These are phyloP conservation scores for Sebastes taczanowskii DNA, from an alignment of 2,797 vertebrate species.

Conservation along the genomic window DNA sequence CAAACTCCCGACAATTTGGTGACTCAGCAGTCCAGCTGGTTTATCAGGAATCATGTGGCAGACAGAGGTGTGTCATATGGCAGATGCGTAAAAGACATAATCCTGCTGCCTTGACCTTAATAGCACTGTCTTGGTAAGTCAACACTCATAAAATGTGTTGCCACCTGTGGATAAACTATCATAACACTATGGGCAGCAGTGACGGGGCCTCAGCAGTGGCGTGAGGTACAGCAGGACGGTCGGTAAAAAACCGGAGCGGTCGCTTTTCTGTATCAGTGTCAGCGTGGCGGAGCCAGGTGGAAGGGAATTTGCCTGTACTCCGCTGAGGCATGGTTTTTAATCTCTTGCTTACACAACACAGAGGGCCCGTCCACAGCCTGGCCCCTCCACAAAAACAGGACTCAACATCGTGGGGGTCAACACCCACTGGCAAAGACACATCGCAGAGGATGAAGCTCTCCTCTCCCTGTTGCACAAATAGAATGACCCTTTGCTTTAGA, in stretches of 20 bases:
- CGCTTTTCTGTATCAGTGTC: slow-evolving; percentile 35
- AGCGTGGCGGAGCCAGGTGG: slow-evolving; percentile 7
- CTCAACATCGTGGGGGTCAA: slow-evolving; percentile 45
- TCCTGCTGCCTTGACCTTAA: slow-evolving; percentile 17
- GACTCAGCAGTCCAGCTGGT: slow-evolving; percentile 7
- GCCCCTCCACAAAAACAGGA: slow-evolving; percentile 52
- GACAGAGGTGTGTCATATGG: slow-evolving; percentile 14
- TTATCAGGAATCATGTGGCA: slow-evolving; percentile 8
- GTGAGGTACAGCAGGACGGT: neutral
- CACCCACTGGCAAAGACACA: slow-evolving; percentile 60
- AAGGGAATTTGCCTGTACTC: slow-evolving; percentile 43
- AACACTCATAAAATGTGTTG: slow-evolving; percentile 18
- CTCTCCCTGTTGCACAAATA: slow-evolving; percentile 16
- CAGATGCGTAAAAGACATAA: slow-evolving; percentile 34
- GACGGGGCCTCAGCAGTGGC: slow-evolving; percentile 11
- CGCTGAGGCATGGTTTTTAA: slow-evolving; percentile 59
- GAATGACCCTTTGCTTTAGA: slow-evolving; percentile 24
- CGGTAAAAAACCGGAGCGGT: neutral
- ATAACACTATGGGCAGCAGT: slow-evolving; percentile 8
- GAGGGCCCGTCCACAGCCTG: slow-evolving; percentile 53
- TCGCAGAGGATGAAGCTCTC: slow-evolving; percentile 41
- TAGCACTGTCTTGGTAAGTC: neutral
- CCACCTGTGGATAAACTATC: slow-evolving; percentile 20
- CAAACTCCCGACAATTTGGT: neutral
- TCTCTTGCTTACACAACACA: slow-evolving; percentile 74